Base-by-base conservation (phyloP, 2,113 vertebrate species). In the Corythornis vintsioides region DNA sequence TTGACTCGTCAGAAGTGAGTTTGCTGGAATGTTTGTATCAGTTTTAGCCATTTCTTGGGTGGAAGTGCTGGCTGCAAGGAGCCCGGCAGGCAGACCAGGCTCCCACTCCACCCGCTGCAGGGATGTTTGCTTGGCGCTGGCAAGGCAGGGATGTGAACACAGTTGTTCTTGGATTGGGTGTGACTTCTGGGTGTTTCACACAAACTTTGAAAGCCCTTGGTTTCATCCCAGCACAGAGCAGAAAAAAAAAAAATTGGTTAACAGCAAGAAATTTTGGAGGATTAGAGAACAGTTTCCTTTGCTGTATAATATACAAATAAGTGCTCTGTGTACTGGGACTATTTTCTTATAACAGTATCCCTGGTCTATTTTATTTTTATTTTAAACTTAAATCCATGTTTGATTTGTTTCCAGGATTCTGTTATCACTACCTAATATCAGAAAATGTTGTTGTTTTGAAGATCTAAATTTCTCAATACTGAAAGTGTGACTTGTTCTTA, bases 361-460 rank as follows among this genome's bases (percentile, higher is more conserved):
- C 43, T 43, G 13, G 26, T 78, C 7, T 63, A 70, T 79, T 59
- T 78, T 74, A 3, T 48, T 92, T 84, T 63, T 53, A 24, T 59
- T 87, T 45, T 26, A 50, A 52, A 57, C n/a, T 45, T 45, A 76
- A 82, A 70, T 63, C 9, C 16, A 17, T 40, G 48, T 53, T 82
- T 60, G 82, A 20, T 82, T 92, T 90, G 11, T 93, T 92, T 90
- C 71, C 78, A 83, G 63, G 43, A 74, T 76, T 81, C 48, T 92
- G 29, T 84, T 89, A 73, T 71, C 52, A 26, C 55, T 93, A 93
- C 76, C 80, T 92, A 88, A 87, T 87, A 82, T 56, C 42, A 78
- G 56, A 74, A 77, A 74, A 50, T 69, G 24, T 53, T 72, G 28
- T 31, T 69, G 74, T 69, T 86, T 82, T 70, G 48, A 86, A 83